Evolutionary conservation across 2,113 vertebrate species (phyloP).

Genomic region (Amblyornis subalaris): DNA sequence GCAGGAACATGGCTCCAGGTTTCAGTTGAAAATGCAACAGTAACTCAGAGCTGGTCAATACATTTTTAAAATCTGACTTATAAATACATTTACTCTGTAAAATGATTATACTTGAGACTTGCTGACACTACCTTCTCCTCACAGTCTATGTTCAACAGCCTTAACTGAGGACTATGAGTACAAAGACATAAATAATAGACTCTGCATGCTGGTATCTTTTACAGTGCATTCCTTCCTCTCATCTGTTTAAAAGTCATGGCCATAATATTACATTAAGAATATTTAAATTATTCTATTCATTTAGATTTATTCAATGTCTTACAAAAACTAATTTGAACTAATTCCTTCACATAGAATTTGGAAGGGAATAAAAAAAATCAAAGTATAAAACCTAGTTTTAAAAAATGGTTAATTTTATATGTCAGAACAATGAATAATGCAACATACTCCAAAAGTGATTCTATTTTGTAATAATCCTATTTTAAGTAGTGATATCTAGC

Average conservation of each 20-base stretch:
- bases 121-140: neutral
- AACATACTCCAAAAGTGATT: neutral
- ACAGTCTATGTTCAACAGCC: neutral
- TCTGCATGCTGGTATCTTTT: neutral
- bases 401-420: neutral
- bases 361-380: neutral
- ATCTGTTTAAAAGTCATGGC: neutral
- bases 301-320: neutral
- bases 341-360: neutral
- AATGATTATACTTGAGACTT: neutral
- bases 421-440: neutral
- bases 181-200: neutral
- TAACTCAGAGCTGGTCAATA: neutral
- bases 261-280: neutral
- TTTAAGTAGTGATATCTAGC: neutral
- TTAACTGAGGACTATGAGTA: neutral
- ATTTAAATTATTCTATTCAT: neutral
- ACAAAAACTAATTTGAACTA: neutral
- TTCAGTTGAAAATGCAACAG: neutral
- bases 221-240: neutral
- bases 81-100: neutral
- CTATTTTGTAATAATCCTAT: neutral
- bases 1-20: neutral
- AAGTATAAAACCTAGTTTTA: neutral
- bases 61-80: neutral